phyloP scores from a whole-genome alignment of 2,888 invertebrate species.

The Hemithea aestivaria region DNA sequence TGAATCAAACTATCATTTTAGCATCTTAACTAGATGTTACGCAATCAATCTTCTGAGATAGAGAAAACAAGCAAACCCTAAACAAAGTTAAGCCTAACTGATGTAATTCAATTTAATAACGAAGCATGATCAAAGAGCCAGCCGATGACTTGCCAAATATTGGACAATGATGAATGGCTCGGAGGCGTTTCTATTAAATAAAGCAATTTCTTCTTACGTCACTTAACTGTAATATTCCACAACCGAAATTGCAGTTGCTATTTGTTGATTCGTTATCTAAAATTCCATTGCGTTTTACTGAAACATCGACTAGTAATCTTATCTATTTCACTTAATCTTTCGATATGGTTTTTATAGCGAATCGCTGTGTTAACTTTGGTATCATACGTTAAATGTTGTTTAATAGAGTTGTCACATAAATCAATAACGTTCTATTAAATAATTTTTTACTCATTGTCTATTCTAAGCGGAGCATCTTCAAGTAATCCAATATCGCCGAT shows the following conservation, averaged over 20 bases:
- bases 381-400: no score
- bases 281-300: constrained; percentile 8
- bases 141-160: constrained; percentile 38
- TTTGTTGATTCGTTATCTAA: constrained; percentile 12
- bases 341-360: no score
- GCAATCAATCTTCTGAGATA: constrained; percentile 16
- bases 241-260: constrained; percentile 9
- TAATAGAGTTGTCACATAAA: no score
- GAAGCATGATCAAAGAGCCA: constrained; percentile 30
- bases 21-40: background rate
- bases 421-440: no score
- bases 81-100: constrained; percentile 20
- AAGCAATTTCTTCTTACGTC: constrained; percentile 37
- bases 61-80: constrained; percentile 6
- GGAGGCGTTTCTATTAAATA: constrained; percentile 29
- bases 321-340: constrained; percentile 5
- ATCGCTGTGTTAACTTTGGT: no score
- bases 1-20: no score
- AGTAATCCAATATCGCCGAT: background rate
- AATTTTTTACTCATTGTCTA: background rate
- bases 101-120: constrained; percentile 30
- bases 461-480: background rate
- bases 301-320: constrained; percentile 5
- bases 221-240: constrained; percentile 22
- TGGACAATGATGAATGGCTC: constrained; percentile 38